A percentile compares a stretch with the other conserved stretches of the same genome.
Evolutionary conservation across 2,888 invertebrate genomes (phyloP).

Genomic region (Lasioglossum lativentre): DNA sequence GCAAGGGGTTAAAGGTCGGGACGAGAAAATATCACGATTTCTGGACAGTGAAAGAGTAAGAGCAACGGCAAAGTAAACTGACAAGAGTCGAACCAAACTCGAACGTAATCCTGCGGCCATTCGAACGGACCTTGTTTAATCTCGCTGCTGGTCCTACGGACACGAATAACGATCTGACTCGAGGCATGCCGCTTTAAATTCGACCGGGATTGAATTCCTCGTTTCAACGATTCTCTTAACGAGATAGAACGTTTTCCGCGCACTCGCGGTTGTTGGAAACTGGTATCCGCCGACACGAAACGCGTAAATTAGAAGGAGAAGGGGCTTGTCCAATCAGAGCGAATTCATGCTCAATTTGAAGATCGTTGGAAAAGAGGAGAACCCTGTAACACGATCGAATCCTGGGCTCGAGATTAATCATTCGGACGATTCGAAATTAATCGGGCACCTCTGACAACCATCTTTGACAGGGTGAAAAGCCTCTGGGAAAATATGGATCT

Average conservation of each 20-base stretch:
- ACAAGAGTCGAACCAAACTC: not conserved
- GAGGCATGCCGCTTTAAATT: not conserved
- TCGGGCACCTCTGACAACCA: not conserved
- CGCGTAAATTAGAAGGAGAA: not conserved
- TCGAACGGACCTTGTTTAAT: slow-evolving; percentile 11
- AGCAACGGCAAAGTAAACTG: not conserved
- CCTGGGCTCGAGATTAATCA: not conserved
- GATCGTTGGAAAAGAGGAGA: not conserved
- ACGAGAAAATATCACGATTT: slow-evolving; percentile 16
- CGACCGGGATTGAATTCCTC: not conserved
- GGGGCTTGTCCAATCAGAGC: not conserved
- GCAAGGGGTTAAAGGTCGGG: too few species aligned
- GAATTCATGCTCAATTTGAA: slow-evolving; percentile 9
- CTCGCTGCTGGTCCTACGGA: not conserved
- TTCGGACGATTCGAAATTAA: not conserved
- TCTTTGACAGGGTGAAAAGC: too few species aligned
- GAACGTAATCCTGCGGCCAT: not conserved
- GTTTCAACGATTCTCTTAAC: not conserved
- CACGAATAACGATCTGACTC: slow-evolving; percentile 13
- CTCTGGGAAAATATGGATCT: too few species aligned
- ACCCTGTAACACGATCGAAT: not conserved
- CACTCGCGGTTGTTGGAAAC: not conserved
- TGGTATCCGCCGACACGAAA: not conserved
- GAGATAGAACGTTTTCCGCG: not conserved
- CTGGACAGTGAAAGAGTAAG: not conserved